Conservation (phyloP, 2,888 invertebrate genomes). For the Drosophila longiperda region DNA sequence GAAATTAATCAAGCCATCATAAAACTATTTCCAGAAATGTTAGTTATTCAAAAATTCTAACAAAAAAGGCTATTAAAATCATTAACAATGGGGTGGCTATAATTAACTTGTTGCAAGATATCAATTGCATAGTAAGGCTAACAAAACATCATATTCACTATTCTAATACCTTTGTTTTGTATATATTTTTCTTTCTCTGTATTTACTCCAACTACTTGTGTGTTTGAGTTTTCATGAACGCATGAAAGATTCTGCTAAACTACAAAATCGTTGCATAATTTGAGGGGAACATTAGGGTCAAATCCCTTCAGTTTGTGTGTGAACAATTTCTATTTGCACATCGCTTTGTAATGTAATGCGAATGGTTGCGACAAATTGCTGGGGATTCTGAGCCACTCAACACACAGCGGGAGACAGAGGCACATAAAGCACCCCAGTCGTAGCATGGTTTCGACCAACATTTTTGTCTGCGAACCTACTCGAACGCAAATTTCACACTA, state of each 20-base stretch:
- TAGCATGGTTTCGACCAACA: conserved; percentile 22
- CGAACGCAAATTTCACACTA: conserved; percentile 68
- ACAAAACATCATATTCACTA: not conserved
- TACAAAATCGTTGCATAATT: conserved; percentile 46
- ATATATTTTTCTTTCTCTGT: conserved; percentile 3
- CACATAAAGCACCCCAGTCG: conserved; percentile 1
- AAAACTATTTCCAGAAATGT: not conserved
- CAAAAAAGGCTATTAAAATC: not conserved
- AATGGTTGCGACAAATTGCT: conserved; percentile 78
- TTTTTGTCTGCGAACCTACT: conserved; percentile 47
- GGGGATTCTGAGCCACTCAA: conserved; percentile 66
- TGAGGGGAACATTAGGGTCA: conserved; percentile 55
- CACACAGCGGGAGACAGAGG: conserved; percentile 39
- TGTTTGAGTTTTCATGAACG: conserved; percentile 23
- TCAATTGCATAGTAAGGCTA: not conserved
- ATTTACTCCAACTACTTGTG: not conserved
- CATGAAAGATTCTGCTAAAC: conserved; percentile 31
- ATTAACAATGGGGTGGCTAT: not conserved
- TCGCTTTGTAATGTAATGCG: conserved; percentile 78
- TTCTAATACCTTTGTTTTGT: not conserved
- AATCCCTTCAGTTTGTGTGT: conserved; percentile 69
- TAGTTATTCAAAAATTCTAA: not conserved
- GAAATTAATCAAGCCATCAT: not conserved
- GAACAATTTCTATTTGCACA: conserved; percentile 69
- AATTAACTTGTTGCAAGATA: not conserved